A percentile compares a stretch with the other conserved stretches of the same genome.
phyloP scores from a whole-genome alignment of 2,797 vertebrate species.

The Enteromius afrohamiltoni region DNA sequence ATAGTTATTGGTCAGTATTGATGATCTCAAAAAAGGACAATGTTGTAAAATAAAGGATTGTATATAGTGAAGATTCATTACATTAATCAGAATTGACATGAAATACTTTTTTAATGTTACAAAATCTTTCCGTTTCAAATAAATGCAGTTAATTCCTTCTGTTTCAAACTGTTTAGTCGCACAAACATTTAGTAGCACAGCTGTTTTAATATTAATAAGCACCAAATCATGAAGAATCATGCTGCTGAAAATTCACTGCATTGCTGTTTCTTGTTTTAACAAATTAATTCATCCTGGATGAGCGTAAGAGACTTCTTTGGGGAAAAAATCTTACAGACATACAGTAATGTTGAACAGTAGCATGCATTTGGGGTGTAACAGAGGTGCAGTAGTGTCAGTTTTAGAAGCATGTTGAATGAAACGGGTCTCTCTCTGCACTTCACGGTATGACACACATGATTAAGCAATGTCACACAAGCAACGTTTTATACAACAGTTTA shows the following conservation, averaged over 20 bases:
- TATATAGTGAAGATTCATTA: not conserved
- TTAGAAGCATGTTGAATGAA: constrained; percentile 46
- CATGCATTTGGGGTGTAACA: not conserved
- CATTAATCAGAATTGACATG: not conserved
- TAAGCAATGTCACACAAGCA: not conserved
- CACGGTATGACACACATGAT: constrained; percentile 30
- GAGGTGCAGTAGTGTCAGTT: not conserved
- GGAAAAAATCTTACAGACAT: too few relatives aligned
- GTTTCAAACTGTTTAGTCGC: not conserved
- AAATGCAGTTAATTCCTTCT: not conserved
- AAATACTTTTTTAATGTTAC: not conserved
- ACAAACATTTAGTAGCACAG: not conserved
- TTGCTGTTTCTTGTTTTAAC: not conserved
- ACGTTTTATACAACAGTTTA: not conserved
- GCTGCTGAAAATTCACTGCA: not conserved
- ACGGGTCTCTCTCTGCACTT: constrained; percentile 32
- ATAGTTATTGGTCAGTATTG: not conserved
- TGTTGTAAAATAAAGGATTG: not conserved
- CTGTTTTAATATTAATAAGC: not conserved
- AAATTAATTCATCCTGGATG: not conserved
- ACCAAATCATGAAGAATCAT: not conserved
- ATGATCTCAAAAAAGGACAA: not conserved
- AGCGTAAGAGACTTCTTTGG: not conserved
- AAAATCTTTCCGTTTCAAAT: not conserved
- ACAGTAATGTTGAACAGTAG: not conserved